Evolutionary conservation across 2,113 vertebrate genomes (phyloP), one percentile per base, ranked within the genome.

Genomic region (Pseudorhombus dupliciocellatus): DNA sequence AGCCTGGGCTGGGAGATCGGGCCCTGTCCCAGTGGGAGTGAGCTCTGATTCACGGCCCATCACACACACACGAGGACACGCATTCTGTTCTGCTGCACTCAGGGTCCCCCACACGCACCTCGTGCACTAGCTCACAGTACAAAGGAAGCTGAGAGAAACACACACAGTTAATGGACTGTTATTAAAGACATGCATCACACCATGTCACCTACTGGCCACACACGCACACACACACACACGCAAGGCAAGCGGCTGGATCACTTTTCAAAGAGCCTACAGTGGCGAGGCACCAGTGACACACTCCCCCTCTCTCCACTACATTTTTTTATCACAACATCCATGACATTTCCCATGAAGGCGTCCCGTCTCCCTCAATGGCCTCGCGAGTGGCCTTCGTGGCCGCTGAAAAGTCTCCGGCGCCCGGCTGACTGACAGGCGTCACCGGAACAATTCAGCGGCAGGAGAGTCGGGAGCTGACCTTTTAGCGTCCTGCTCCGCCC

Each of bases 151-250:
- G 34, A 61, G 55, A 37, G 46, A 57, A 58, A 59, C 56, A 53
- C 66, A n/a, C 72, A 8, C 79, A 70, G 83, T 63, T 90, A 89
- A 92, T 89, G 87, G 83, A 63, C 71, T 84, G 80, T 92, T 93
- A 93, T 92, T 93, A 90, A 91, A 93, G 84, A 89, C 89, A 92
- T 92, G 88, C 87, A 91, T 92, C 91, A 92, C 85, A 60, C 69
- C 58, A 26, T 9, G 24, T 85, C 88, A 73, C 73, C 83, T 50
- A 50, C 67, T 59, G 82, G 85, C 77, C 84, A 78, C 86, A 85
- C 89, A 78, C 15, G 4, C 51, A 18, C 53, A 55, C 4, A 28
- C 24, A 31, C 3, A 50, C 48, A 22, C 48, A 6, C 48, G 7
- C 8, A 10, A 4, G 1, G 42, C 5, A 44, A 18, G 18, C 42